Percentiles rank a stretch among this genome's conserved stretches.
Evolutionary conservation across 2,888 invertebrate genomes (phyloP).

Genomic region (Apodemia zela): DNA sequence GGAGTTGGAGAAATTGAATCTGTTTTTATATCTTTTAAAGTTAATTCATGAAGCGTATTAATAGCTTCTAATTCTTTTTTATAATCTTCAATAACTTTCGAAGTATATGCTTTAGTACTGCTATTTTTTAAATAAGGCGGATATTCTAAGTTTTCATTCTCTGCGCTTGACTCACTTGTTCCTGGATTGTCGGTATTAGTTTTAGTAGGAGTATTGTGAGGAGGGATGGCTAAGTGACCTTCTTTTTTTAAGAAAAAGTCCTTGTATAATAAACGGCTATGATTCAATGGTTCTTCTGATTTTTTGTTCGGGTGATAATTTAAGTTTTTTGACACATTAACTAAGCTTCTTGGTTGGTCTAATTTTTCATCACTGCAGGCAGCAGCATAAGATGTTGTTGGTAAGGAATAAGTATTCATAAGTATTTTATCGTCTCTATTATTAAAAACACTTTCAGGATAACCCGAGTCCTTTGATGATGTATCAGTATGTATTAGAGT

Average conservation of each 20-base stretch:
- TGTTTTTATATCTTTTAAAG: constrained; percentile 70
- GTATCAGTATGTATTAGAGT: constrained; percentile 57
- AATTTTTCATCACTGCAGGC: constrained; percentile 41
- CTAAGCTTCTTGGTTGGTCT: constrained; percentile 63
- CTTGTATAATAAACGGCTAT: constrained; percentile 69
- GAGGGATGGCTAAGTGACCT: constrained; percentile 57
- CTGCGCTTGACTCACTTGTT: constrained; percentile 39
- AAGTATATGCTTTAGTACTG: constrained; percentile 71
- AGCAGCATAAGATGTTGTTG: constrained; percentile 47
- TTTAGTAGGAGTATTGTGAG: constrained; percentile 62
- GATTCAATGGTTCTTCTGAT: constrained; percentile 62
- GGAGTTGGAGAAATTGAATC: constrained; percentile 69
- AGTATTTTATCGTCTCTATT: constrained; percentile 56
- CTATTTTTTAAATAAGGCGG: constrained; percentile 69
- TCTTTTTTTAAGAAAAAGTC: constrained; percentile 71
- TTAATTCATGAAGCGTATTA: constrained; percentile 68
- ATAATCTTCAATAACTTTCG: constrained; percentile 76
- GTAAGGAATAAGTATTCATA: constrained; percentile 55
- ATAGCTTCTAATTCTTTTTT: constrained; percentile 74
- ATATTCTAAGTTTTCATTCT: constrained; percentile 52
- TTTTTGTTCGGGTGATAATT: constrained; percentile 46
- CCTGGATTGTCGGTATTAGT: constrained; percentile 36
- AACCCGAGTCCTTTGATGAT: constrained; percentile 72
- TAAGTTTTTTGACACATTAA: constrained; percentile 50
- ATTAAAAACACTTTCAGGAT: constrained; percentile 52